Conservation (phyloP, 2,888 invertebrate species). For the Drosophila mayaguana region DNA sequence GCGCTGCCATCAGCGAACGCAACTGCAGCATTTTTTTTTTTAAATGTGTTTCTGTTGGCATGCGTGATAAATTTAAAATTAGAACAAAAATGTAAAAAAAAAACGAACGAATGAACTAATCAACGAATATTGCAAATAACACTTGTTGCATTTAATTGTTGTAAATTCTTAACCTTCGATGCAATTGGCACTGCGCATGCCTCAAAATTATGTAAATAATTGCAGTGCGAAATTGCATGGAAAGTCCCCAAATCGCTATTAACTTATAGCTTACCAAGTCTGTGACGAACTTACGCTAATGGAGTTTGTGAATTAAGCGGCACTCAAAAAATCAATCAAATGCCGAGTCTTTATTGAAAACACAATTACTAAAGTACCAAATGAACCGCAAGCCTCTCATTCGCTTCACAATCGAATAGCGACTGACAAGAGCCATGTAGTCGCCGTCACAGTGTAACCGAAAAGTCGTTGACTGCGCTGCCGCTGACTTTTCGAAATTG, state of each 20-base stretch:
- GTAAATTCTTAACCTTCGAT: constrained; percentile 57
- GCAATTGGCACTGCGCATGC: constrained; percentile 62
- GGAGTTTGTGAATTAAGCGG: background rate
- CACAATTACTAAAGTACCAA: background rate
- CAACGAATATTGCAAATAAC: constrained; percentile 28
- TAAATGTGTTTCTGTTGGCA: constrained; percentile 13
- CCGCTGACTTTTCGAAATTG: background rate
- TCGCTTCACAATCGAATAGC: constrained; percentile 47
- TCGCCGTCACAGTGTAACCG: background rate
- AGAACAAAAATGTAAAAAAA: constrained; percentile 14
- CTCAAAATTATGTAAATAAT: constrained; percentile 66
- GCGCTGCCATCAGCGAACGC: constrained; percentile 24
- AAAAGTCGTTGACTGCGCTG: constrained; percentile 14
- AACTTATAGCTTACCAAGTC: constrained; percentile 22
- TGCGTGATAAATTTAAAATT: constrained; percentile 32
- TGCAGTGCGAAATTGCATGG: constrained; percentile 15
- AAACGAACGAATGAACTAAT: constrained; percentile 3
- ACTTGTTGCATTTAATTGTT: constrained; percentile 63
- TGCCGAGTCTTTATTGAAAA: constrained; percentile 33
- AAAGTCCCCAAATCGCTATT: constrained; percentile 7
- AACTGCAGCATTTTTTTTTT: constrained; percentile 31
- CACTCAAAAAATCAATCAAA: constrained; percentile 12
- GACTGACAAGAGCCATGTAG: constrained; percentile 51
- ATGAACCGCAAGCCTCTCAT: background rate
- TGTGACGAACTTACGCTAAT: constrained; percentile 17